Conservation (phyloP, 2,113 vertebrate genomes). For the Sinocyclocheilus anophthalmus region DNA sequence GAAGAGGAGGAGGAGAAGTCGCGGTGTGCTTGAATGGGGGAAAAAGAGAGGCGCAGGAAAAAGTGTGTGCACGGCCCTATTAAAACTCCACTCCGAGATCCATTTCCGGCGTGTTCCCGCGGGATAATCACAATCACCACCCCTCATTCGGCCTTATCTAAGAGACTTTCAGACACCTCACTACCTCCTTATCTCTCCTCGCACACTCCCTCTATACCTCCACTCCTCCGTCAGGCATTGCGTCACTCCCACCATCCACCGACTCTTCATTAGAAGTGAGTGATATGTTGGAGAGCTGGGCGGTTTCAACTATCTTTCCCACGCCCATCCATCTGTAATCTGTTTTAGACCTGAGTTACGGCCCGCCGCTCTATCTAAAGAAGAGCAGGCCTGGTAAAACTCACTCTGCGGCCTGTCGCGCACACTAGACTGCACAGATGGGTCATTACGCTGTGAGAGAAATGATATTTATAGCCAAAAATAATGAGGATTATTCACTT, state of each 20-base stretch:
- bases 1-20: slow-evolving; percentile 27
- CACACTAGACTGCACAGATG: slow-evolving; percentile 35
- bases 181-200: slow-evolving; percentile 39
- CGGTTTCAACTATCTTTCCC: slow-evolving; percentile 35
- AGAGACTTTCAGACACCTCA: slow-evolving; percentile 37
- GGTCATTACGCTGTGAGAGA: slow-evolving; percentile 32
- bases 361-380: slow-evolving; percentile 35
- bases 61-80: slow-evolving; percentile 1
- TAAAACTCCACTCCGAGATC: slow-evolving; percentile 2
- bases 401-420: background rate
- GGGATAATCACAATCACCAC: slow-evolving; percentile 25
- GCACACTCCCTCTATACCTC: slow-evolving; percentile 36
- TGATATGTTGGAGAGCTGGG: slow-evolving; percentile 34
- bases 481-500: slow-evolving; percentile 38
- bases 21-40: background rate
- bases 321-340: slow-evolving; percentile 40
- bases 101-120: slow-evolving; percentile 7
- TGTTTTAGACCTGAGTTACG: slow-evolving; percentile 22
- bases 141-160: slow-evolving; percentile 41
- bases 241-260: slow-evolving; percentile 23
- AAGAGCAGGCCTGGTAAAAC: slow-evolving; percentile 20
- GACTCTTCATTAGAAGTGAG: slow-evolving; percentile 43
- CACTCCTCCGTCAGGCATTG: slow-evolving; percentile 43
- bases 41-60: background rate
- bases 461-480: slow-evolving; percentile 25